Evolutionary conservation across 1,140 invertebrate species (phyloP).

Genomic region (Hycleus cichorii): DNA sequence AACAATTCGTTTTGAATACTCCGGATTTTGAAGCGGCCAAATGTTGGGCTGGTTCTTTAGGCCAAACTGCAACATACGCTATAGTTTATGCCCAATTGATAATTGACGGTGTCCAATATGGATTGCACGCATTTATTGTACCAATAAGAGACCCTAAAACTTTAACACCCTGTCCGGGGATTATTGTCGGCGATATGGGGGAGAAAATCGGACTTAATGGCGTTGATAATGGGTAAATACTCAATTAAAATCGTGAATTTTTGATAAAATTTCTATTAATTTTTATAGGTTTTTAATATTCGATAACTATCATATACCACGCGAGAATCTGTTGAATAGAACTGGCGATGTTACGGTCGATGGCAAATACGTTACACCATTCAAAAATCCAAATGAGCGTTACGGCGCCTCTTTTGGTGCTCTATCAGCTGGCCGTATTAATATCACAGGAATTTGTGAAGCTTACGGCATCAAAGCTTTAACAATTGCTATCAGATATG

Average conservation of each 20-base stretch:
- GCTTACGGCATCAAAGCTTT: constrained; percentile 68
- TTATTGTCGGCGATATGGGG: constrained; percentile 76
- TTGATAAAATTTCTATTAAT: constrained; percentile 7
- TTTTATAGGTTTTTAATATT: constrained; percentile 73
- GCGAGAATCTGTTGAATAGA: constrained; percentile 77
- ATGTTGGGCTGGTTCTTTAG: constrained; percentile 88
- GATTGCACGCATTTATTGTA: constrained; percentile 78
- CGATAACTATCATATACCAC: constrained; percentile 78
- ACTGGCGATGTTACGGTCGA: constrained; percentile 80
- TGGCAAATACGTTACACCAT: constrained; percentile 73
- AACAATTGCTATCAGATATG: constrained; percentile 84
- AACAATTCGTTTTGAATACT: constrained; percentile 83
- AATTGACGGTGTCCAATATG: constrained; percentile 72
- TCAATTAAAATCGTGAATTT: neutral
- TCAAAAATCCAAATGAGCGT: constrained; percentile 69
- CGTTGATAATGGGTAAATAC: constrained; percentile 72
- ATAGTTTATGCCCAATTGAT: constrained; percentile 83
- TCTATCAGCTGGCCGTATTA: constrained; percentile 74
- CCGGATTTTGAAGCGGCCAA: constrained; percentile 92
- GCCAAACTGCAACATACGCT: constrained; percentile 79
- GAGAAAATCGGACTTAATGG: constrained; percentile 84
- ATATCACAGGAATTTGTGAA: constrained; percentile 65
- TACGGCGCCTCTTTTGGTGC: constrained; percentile 77
- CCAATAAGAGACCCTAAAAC: constrained; percentile 73
- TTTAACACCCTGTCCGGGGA: constrained; percentile 60